Evolutionary conservation across 2,888 invertebrate species (phyloP).

Genomic region (Stenodera caucasica): DNA sequence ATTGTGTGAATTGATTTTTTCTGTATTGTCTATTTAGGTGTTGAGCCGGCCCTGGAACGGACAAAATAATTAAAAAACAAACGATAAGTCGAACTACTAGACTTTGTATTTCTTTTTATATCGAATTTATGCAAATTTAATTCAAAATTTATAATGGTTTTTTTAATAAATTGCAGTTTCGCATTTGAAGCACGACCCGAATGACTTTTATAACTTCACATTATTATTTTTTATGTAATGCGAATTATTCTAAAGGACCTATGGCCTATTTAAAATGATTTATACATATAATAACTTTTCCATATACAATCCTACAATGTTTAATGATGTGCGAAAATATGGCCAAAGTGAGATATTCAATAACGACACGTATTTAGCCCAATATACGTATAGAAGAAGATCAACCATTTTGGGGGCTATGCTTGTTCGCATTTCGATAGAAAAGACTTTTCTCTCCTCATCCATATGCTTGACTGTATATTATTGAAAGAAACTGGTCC

Average conservation of each 20-base stretch:
- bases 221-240: background rate
- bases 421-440: background rate
- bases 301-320: constrained; percentile 27
- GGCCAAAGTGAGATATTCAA: constrained; percentile 24
- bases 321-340: constrained; percentile 39
- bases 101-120: no score
- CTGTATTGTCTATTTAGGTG: no score
- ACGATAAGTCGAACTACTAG: no score
- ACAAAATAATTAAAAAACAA: no score
- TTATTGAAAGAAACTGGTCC: constrained; percentile 34
- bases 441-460: background rate
- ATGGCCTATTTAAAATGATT: constrained; percentile 19
- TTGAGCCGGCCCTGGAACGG: no score
- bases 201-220: background rate
- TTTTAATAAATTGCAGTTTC: background rate
- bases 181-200: background rate
- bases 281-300: constrained; percentile 15
- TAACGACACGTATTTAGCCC: background rate
- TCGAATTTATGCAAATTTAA: no score
- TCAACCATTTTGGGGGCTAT: background rate
- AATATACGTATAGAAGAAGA: no score
- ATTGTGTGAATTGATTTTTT: no score
- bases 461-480: background rate
- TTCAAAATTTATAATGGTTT: background rate
- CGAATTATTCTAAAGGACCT: background rate